These are phyloP conservation scores for Temnothorax ravouxi DNA, from an alignment of 2,888 invertebrate species.

Conservation along the genomic window DNA sequence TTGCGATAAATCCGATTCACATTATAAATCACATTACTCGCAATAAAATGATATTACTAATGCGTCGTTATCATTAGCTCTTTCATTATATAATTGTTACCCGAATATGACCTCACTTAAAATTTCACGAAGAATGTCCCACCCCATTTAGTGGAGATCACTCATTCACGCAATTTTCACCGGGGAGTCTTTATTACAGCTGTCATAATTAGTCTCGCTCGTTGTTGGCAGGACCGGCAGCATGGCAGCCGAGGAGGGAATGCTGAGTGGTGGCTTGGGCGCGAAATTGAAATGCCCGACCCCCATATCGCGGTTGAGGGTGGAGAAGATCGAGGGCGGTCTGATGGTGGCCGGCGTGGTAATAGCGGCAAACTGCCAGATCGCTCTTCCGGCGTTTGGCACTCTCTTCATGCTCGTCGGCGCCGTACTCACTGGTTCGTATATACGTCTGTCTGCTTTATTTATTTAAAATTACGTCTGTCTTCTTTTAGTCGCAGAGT, in stretches of 20 bases:
- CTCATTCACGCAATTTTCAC: conserved; percentile 18
- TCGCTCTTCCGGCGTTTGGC: conserved; percentile 92
- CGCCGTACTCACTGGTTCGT: conserved; percentile 91
- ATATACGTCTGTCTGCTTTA: conserved; percentile 23
- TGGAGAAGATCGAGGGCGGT: conserved; percentile 93
- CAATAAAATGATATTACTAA: neutral
- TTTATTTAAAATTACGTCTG: conserved; percentile 3
- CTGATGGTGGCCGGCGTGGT: conserved; percentile 92
- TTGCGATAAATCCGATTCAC: neutral
- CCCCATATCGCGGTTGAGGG: conserved; percentile 90
- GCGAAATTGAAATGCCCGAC: conserved; percentile 88
- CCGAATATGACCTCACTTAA: neutral
- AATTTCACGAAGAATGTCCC: conserved; percentile 3
- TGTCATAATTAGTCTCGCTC: conserved; percentile 49
- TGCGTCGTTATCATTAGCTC: neutral
- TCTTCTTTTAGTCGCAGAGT: neutral
- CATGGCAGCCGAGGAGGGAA: conserved; percentile 88
- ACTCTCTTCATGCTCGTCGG: conserved; percentile 92
- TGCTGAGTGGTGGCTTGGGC: conserved; percentile 81
- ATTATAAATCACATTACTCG: neutral
- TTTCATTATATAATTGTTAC: neutral
- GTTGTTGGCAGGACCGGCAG: conserved; percentile 88
- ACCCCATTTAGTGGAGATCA: neutral
- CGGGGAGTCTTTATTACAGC: conserved; percentile 39
- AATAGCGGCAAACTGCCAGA: conserved; percentile 92